phyloP scores from a whole-genome alignment of 1,140 invertebrate species.

The Drosophila setifemur region DNA sequence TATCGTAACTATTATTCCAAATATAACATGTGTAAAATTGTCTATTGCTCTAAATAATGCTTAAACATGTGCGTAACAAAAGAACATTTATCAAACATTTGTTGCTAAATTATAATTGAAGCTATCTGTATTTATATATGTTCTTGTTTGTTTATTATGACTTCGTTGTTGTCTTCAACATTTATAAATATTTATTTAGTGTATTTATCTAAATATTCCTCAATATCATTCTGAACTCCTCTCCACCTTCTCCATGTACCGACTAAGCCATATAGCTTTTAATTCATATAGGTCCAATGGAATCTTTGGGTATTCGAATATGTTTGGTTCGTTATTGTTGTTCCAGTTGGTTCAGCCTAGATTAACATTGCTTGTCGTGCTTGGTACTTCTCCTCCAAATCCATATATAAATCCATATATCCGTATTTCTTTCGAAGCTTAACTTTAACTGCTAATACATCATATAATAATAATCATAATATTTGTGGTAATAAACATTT shows the following conservation, averaged over 20 bases:
- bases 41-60: slow-evolving; percentile 70
- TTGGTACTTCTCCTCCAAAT: slow-evolving; percentile 13
- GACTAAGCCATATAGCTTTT: slow-evolving; percentile 19
- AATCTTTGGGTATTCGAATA: slow-evolving; percentile 21
- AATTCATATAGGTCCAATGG: not conserved
- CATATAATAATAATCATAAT: slow-evolving; percentile 60
- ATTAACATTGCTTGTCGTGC: slow-evolving; percentile 43
- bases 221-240: slow-evolving; percentile 21
- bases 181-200: slow-evolving; percentile 39
- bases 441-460: slow-evolving; percentile 70
- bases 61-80: slow-evolving; percentile 71
- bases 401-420: not conserved
- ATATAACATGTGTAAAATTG: slow-evolving; percentile 54
- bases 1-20: slow-evolving; percentile 17
- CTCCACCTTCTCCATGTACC: slow-evolving; percentile 23
- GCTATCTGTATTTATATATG: slow-evolving; percentile 28
- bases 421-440: slow-evolving; percentile 5
- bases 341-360: slow-evolving; percentile 16
- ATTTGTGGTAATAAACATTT: slow-evolving; percentile 68
- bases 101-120: slow-evolving; percentile 39
- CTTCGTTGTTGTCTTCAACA: slow-evolving; percentile 49
- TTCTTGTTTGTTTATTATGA: slow-evolving; percentile 26
- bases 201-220: slow-evolving; percentile 34
- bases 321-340: slow-evolving; percentile 37
- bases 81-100: slow-evolving; percentile 33